Evolutionary conservation across 1,140 invertebrate species (phyloP), one percentile per base, ranked within the genome.

Genomic region (Bicyclus anynana): DNA sequence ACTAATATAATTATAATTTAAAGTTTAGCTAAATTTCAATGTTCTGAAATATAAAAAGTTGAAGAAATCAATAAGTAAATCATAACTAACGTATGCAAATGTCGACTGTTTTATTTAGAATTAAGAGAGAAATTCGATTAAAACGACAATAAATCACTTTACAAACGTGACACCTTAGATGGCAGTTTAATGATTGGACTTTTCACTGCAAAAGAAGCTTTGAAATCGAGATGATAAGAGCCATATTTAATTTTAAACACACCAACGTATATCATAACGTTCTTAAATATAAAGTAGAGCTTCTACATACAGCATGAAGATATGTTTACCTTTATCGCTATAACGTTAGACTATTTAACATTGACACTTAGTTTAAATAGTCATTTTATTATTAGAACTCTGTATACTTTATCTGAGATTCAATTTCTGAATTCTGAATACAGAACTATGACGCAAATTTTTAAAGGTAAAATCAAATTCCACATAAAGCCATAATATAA

Each of bases 111-210:
- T 33, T 18, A 0, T 16, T 13, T 5, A 13, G 2, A 3, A 6
- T 12, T 65, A 69, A 38, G 53, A 29, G 23, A 52, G 7, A 52
- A 47, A 50, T 59, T 71, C 26, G 17, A 13, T 20, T 49, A 10
- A 4, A 44, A 7, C 26, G 3, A 18, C 29, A 38, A 37, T 33
- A 69, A 64, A 68, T 71, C 64, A 65, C 68, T 69, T 67, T 67
- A 72, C 59, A 37, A 44, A 67, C 46, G 59, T 72, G 64, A 64
- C 72, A 65, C 60, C 52, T 65, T 59, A 51, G 16, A 69, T 64
- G 63, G 62, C 47, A 29, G 62, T 64, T 67, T 59, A 66, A 38
- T 49, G 42, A 37, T 51, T 44, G 5, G 4, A 44, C 3, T 12
- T 44, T 18, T 6, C 12, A 44, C 56, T 48, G 59, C 51, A 62